phyloP scores from a whole-genome alignment of 2,888 invertebrate genomes.

The Bombylius major region DNA sequence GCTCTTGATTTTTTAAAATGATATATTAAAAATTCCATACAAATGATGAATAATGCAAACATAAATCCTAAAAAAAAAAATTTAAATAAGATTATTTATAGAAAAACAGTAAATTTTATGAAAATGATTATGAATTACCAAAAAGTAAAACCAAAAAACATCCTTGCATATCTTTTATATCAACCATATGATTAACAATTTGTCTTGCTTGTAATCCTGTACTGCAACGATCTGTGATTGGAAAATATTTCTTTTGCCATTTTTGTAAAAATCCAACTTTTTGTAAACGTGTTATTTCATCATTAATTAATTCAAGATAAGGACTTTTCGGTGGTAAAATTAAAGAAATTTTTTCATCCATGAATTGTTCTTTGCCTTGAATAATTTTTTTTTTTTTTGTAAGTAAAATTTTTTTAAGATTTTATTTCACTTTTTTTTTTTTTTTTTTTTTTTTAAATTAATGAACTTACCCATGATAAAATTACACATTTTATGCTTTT shows the following conservation, averaged over 20 bases:
- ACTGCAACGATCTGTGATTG: conserved; percentile 68
- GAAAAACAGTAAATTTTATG: not conserved
- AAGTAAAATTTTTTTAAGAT: no score
- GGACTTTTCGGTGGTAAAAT: conserved; percentile 64
- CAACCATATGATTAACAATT: conserved; percentile 78
- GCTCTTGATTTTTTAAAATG: not conserved
- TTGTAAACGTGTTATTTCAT: conserved; percentile 66
- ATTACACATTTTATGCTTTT: conserved; percentile 55
- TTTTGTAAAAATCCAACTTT: conserved; percentile 73
- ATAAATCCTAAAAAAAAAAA: conserved; percentile 8
- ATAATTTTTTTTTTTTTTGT: conserved; percentile 6
- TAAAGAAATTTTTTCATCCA: conserved; percentile 67
- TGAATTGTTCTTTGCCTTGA: conserved; percentile 59
- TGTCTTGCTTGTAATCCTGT: conserved; percentile 48
- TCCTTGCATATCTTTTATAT: conserved; percentile 84
- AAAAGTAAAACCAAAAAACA: conserved; percentile 75
- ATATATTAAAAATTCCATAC: conserved; percentile 4
- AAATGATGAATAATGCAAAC: not conserved
- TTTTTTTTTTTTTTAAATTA: no score
- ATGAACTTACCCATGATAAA: conserved; percentile 50
- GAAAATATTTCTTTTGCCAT: conserved; percentile 67
- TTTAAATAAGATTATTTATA: not conserved
- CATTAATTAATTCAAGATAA: conserved; percentile 61
- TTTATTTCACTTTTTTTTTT: no score
- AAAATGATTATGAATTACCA: conserved; percentile 51